Percentiles rank a stretch among this genome's conserved stretches.
Conservation (phyloP, 2,888 invertebrate species). For the Macrosoma leucophasiata region DNA sequence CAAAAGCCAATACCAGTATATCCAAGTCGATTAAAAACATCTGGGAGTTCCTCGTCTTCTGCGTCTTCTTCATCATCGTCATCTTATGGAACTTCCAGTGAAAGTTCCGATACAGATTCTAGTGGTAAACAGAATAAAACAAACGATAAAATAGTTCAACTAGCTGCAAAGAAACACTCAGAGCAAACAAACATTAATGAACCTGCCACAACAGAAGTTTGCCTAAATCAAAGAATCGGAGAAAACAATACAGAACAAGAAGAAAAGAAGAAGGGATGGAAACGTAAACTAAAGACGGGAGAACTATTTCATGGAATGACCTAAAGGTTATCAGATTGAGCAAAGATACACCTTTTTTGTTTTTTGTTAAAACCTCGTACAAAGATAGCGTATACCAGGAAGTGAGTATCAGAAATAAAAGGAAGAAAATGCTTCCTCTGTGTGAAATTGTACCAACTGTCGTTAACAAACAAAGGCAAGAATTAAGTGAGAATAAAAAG, state of each 20-base stretch:
- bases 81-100: constrained; percentile 7
- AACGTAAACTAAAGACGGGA: too few relatives aligned
- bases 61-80: constrained; percentile 14
- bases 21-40: constrained; percentile 9
- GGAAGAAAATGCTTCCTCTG: too few relatives aligned
- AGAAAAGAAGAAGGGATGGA: constrained; percentile 18
- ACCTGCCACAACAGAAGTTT: constrained; percentile 12
- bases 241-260: constrained; percentile 15
- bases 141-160: too few relatives aligned
- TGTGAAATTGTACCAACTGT: neutral
- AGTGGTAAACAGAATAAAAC: too few relatives aligned
- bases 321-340: too few relatives aligned
- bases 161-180: too few relatives aligned
- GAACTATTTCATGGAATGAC: too few relatives aligned
- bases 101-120: constrained; percentile 1
- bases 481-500: too few relatives aligned
- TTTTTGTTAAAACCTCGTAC: too few relatives aligned
- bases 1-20: constrained; percentile 9
- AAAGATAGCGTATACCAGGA: too few relatives aligned
- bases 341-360: too few relatives aligned
- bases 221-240: constrained; percentile 12
- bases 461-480: neutral
- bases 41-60: constrained; percentile 15
- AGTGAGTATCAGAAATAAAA: too few relatives aligned
- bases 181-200: neutral